A percentile compares a stretch with the other conserved stretches of the same genome.
These are phyloP conservation scores for Acanthochromis polyacanthus DNA, from an alignment of 2,113 vertebrate genomes.

Conservation along the genomic window DNA sequence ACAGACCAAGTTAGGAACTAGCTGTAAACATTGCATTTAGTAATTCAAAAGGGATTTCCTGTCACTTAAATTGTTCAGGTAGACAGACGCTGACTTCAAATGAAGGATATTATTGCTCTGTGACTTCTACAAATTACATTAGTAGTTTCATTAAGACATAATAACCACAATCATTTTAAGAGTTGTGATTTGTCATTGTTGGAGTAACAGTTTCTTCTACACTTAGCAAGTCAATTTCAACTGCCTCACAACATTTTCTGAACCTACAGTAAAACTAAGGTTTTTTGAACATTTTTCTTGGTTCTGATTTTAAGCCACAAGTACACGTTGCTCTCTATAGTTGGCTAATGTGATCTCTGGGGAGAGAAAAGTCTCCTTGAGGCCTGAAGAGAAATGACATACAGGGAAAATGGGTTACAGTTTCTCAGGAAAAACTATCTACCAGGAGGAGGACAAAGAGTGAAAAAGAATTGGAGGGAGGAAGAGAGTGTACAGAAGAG, in stretches of 20 bases:
- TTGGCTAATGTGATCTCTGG: not conserved
- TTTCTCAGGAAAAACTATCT: conserved; percentile 44
- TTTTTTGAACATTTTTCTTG: not conserved
- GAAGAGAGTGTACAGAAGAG: conserved; percentile 6
- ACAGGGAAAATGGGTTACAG: conserved; percentile 26
- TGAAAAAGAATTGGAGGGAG: conserved; percentile 25
- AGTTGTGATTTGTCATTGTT: not conserved
- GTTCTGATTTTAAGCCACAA: not conserved
- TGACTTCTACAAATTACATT: not conserved
- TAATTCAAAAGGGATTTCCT: too few species aligned
- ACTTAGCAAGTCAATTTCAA: not conserved
- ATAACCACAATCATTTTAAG: not conserved
- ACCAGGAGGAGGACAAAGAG: conserved; percentile 3
- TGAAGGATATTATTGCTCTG: not conserved
- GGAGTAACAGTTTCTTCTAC: not conserved
- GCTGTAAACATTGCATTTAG: too few species aligned
- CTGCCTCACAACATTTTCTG: not conserved
- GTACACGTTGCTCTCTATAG: conserved; percentile 24
- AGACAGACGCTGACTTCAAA: not conserved
- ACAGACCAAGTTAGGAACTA: too few species aligned
- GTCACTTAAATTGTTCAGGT: too few species aligned
- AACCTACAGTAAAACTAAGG: not conserved
- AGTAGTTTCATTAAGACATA: not conserved
- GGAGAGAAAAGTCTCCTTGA: conserved; percentile 19
- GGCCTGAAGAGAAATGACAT: conserved; percentile 30